A percentile compares a stretch with the other conserved stretches of the same genome.
These are phyloP conservation scores for Eulithis testata DNA, from an alignment of 2,888 invertebrate genomes.

Conservation along the genomic window DNA sequence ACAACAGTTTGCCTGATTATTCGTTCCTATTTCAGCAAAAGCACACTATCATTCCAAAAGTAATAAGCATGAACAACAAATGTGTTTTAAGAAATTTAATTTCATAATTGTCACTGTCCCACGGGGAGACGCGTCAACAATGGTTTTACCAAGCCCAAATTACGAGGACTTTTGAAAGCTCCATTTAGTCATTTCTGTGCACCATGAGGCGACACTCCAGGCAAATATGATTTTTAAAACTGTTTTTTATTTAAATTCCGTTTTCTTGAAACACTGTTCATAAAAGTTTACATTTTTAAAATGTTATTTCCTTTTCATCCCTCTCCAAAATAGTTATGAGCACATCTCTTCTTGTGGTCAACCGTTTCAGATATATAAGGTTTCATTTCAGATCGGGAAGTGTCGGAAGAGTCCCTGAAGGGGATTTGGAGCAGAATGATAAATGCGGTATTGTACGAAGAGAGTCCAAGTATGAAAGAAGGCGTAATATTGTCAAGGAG, in stretches of 20 bases:
- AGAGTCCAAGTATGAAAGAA: slow-evolving; percentile 39
- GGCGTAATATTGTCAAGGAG: slow-evolving; percentile 63
- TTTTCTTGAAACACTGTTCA: no score
- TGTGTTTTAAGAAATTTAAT: slow-evolving; percentile 43
- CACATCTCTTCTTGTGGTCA: no score
- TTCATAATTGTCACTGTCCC: slow-evolving; percentile 45
- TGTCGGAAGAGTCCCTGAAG: slow-evolving; percentile 42
- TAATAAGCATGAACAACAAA: slow-evolving; percentile 26
- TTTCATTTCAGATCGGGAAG: slow-evolving; percentile 50
- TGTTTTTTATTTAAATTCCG: neutral
- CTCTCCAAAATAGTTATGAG: neutral
- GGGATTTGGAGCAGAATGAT: slow-evolving; percentile 46
- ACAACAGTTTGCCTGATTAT: slow-evolving; percentile 1
- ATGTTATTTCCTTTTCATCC: no score
- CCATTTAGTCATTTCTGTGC: slow-evolving; percentile 39
- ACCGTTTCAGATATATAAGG: slow-evolving; percentile 2
- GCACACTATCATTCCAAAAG: slow-evolving; percentile 16
- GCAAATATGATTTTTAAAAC: slow-evolving; percentile 25
- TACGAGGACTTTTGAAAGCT: slow-evolving; percentile 27
- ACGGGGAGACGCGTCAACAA: slow-evolving; percentile 27
- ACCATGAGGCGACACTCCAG: slow-evolving; percentile 47
- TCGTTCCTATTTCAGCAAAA: slow-evolving; percentile 10
- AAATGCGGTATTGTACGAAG: slow-evolving; percentile 29
- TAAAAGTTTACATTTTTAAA: no score
- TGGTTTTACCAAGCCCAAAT: slow-evolving; percentile 36